Percentiles rank a stretch among this genome's conserved stretches.
These are phyloP conservation scores for Cenopis cana DNA, from an alignment of 2,888 invertebrate genomes.

Conservation along the genomic window DNA sequence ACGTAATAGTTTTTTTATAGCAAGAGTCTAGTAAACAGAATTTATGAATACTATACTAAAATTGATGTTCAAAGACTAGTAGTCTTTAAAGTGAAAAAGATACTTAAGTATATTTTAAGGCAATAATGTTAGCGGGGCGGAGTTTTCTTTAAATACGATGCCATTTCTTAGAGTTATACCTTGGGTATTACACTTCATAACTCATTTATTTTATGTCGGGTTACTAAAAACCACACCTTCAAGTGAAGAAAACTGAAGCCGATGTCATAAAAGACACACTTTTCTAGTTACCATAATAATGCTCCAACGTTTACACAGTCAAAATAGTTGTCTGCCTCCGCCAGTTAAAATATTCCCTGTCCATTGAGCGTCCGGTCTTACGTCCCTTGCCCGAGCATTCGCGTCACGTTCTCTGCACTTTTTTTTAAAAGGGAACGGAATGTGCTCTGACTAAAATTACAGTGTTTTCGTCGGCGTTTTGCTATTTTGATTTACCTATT, in stretches of 20 bases:
- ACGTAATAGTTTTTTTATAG: no score
- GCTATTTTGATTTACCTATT: conserved; percentile 77
- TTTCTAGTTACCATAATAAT: neutral
- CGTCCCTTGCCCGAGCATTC: conserved; percentile 57
- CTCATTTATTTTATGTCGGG: no score
- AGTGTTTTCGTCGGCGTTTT: conserved; percentile 72
- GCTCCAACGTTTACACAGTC: conserved; percentile 26
- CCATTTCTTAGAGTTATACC: no score
- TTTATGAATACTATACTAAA: no score
- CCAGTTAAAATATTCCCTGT: conserved; percentile 67
- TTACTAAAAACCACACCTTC: no score
- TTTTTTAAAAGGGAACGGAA: conserved; percentile 74
- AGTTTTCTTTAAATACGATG: no score
- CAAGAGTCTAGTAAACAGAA: no score
- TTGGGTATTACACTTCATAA: no score
- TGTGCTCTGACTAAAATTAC: conserved; percentile 80
- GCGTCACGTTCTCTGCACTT: conserved; percentile 68
- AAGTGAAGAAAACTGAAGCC: neutral
- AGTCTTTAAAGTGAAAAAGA: no score
- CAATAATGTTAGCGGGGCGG: no score
- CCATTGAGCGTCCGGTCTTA: conserved; percentile 64
- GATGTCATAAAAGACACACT: neutral
- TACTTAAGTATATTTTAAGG: no score
- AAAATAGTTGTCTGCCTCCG: conserved; percentile 29
- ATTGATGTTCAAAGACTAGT: no score